Percentiles rank a stretch among this genome's conserved stretches.
These are phyloP conservation scores for Stenolophus ochropezus DNA, from an alignment of 2,888 invertebrate species.

Conservation along the genomic window DNA sequence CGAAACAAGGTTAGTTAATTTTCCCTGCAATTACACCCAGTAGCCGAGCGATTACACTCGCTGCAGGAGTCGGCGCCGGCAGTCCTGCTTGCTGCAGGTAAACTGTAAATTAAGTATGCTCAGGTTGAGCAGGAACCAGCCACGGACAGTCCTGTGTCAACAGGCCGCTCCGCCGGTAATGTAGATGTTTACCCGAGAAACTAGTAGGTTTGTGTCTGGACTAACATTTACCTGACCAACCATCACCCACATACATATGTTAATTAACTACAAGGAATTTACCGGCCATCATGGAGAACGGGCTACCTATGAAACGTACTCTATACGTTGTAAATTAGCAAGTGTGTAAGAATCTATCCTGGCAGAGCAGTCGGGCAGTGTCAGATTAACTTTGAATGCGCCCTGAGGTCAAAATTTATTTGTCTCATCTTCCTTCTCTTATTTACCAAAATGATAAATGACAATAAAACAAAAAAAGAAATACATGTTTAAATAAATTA, in stretches of 20 bases:
- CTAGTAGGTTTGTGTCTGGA: constrained; percentile 49
- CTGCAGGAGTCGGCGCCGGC: neutral
- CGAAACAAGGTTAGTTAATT: constrained; percentile 16
- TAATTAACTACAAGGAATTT: constrained; percentile 1
- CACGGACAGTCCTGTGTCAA: constrained; percentile 46
- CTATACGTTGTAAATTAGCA: no score
- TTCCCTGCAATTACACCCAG: constrained; percentile 15
- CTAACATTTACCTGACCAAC: constrained; percentile 46
- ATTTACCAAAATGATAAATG: no score
- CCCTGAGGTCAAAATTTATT: no score
- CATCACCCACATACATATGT: constrained; percentile 10
- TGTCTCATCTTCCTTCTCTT: no score
- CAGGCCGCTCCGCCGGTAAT: constrained; percentile 31
- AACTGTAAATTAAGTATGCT: constrained; percentile 40
- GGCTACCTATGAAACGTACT: no score
- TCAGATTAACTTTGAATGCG: no score
- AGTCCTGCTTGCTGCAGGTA: constrained; percentile 10
- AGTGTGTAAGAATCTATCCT: no score
- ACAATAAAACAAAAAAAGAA: no score
- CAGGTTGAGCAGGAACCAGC: constrained; percentile 35
- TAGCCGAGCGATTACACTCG: constrained; percentile 21
- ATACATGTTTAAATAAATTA: no score
- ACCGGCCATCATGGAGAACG: neutral
- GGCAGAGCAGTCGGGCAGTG: no score
- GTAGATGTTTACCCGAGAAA: constrained; percentile 54